Base-by-base conservation (phyloP, 2,888 invertebrate genomes). In the Hydraecia micacea region DNA sequence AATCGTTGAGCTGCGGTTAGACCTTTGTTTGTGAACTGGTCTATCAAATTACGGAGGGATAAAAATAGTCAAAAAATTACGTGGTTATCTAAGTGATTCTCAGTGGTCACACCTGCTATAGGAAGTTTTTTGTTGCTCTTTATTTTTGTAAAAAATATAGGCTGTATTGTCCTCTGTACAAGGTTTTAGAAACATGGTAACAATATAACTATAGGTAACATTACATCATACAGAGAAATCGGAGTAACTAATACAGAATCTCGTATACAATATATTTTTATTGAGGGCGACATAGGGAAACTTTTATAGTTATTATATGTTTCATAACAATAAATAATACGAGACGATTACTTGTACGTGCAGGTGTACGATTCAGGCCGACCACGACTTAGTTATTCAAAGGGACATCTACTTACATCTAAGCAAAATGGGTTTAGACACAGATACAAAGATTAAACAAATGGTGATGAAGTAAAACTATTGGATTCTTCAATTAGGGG, bases 11-110 rank as follows among this genome's bases (percentile, higher is more conserved):
- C 63, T 81, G 88, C 60, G 79, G 75, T 83, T 63, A 72, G 71
- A 69, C 58, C 70, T 76, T 70, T 70, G 75, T 76, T 70, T 70
- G 71, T 72, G 69, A 76, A 76, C 39, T 68, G 79, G 36, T 63
- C 65, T 81, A 88, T 80, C 42, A 74, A 79, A 88, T 88, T 79
- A 79, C 76, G 15, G 2, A 42, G 36, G 25, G n/a, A 73, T 65
- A 72, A 74, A 69, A 77, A 73, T 13, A 63, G 49, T 39, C 7
- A 49, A 69, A 60, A 66, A 79, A 66, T 25, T 21, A 67, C 79
- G 60, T 73, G 60, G 49, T 46, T 66, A 11, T 70, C 46, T 70
- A 71, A 36, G 46, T 69, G 73, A 68, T 60, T 73, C 6, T 32
- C 36, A 28, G 28, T 15, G 9, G 46, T 66, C 52, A 42, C 9